These are phyloP conservation scores for Nerophis lumbriciformis DNA, from an alignment of 2,113 vertebrate genomes.

Conservation along the genomic window DNA sequence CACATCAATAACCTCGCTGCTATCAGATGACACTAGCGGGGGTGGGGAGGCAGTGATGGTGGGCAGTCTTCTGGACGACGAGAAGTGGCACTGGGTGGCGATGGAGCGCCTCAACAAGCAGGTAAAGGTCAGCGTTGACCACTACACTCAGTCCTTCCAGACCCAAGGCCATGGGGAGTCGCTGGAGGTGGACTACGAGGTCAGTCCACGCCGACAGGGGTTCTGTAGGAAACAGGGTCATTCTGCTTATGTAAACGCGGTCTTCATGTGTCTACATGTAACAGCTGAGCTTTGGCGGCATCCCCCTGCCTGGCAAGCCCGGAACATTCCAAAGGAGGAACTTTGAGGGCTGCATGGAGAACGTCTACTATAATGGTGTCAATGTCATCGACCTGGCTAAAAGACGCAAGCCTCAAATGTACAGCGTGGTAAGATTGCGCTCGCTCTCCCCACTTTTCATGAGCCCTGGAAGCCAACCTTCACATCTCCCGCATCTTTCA, in stretches of 20 bases:
- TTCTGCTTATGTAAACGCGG: background rate
- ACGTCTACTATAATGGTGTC: conserved; percentile 95
- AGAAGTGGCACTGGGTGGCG: conserved; percentile 92
- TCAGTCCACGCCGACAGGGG: conserved; percentile 48
- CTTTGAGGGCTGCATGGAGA: conserved; percentile 94
- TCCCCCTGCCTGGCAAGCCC: conserved; percentile 92
- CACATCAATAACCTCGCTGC: background rate
- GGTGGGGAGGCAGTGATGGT: conserved; percentile 74
- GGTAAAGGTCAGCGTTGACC: conserved; percentile 92
- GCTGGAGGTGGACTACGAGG: conserved; percentile 96
- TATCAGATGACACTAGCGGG: conserved; percentile 80
- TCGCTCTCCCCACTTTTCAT: no score
- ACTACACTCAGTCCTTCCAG: conserved; percentile 84
- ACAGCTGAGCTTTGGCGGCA: conserved; percentile 96
- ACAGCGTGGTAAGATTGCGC: conserved; percentile 84
- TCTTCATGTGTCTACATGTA: background rate
- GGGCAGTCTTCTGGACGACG: conserved; percentile 92
- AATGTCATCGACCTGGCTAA: conserved; percentile 96
- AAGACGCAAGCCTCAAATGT: conserved; percentile 93
- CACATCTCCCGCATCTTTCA: conserved; percentile 31
- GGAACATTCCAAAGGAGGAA: conserved; percentile 95
- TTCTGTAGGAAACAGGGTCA: no score
- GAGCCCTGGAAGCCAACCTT: conserved; percentile 10
- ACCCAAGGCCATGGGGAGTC: conserved; percentile 84
- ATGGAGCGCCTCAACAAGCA: conserved; percentile 93